Percentiles rank a stretch among this genome's conserved stretches.
These are phyloP conservation scores for Centropristis striata DNA, from an alignment of 2,113 vertebrate genomes.

Conservation along the genomic window DNA sequence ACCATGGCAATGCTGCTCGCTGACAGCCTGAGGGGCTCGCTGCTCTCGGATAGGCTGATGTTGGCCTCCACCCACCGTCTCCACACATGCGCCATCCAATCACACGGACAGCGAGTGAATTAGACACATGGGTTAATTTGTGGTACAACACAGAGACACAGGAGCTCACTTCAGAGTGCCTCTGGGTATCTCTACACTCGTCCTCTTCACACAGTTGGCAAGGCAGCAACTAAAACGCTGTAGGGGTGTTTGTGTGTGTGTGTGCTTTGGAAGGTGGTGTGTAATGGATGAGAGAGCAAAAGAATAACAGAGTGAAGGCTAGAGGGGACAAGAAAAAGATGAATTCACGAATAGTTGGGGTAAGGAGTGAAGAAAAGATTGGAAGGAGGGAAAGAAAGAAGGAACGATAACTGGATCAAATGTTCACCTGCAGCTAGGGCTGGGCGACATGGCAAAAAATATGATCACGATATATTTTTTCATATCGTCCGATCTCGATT, in stretches of 20 bases:
- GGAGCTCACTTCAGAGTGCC: slow-evolving; percentile 43
- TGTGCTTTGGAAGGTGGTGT: background rate
- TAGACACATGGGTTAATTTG: slow-evolving; percentile 64
- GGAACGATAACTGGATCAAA: background rate
- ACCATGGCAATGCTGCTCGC: slow-evolving; percentile 60
- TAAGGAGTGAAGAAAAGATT: background rate
- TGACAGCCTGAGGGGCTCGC: slow-evolving; percentile 40
- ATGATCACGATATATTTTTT: too few species aligned
- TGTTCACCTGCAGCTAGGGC: too few species aligned
- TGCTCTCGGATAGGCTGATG: slow-evolving; percentile 50
- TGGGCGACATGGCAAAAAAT: too few species aligned
- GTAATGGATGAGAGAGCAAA: slow-evolving; percentile 23
- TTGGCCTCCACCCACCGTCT: slow-evolving; percentile 57
- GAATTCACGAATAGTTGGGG: background rate
- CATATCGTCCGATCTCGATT: too few species aligned
- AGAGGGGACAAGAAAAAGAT: slow-evolving; percentile 10
- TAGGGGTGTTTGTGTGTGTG: background rate
- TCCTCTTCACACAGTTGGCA: slow-evolving; percentile 47
- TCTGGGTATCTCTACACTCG: slow-evolving; percentile 42
- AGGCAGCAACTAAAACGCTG: slow-evolving; percentile 41
- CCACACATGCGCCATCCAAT: slow-evolving; percentile 34
- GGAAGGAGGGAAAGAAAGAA: background rate
- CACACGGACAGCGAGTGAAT: slow-evolving; percentile 30
- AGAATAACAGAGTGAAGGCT: background rate
- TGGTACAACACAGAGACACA: slow-evolving; percentile 52